Base-by-base conservation (phyloP, 92 coral and sea anemone genomes). In the Porites cylindrica region DNA sequence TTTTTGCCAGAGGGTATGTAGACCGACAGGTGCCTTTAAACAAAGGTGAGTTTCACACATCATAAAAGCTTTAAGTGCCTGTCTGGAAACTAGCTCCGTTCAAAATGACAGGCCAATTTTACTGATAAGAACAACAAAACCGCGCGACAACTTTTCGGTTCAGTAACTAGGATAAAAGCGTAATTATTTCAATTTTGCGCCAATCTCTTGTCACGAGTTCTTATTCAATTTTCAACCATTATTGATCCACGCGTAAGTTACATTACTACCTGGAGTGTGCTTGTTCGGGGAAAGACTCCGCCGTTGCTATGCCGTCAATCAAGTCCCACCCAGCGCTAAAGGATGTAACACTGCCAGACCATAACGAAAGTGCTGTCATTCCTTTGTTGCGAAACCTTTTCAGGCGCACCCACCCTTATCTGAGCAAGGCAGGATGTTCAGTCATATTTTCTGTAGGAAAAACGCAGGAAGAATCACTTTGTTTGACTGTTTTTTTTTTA, bases 151-250 rank as follows among this genome's bases (percentile, higher is more conserved):
- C 16, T 21, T 67, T 68, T 68, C 38, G 10, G 14, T 10, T 11
- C 19, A 62, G 66, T 62, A 62, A 62, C 66, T 21, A 72, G 17
- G 23, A 12, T 20, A 47, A 72, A 6, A 38, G 47, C 47, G 47
- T 38, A 38, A 38, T 38, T 38, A 38, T 47, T 72, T 8, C 72
- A 79, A 79, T 79, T 79, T 81, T 53, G 76, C 85, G 85, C 85
- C 53, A 81, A 81, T 81, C 26, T 69, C 47, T 38, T 38, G 47
- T 38, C 24, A 52, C 19, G 20, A 65, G 29, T 53, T 81, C 17
- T 60, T 18, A 81, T 69, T 69, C 66, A 67, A 69, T 67, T 51
- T 14, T 8, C 66, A 24, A 7, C 8, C 75, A 81, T 17, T 54
- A 67, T 18, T 20, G 26, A 80, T 66, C 12, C n/a, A 26, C 66